Evolutionary conservation across 2,113 vertebrate species (phyloP).

Genomic region (Camelus bactrianus): DNA sequence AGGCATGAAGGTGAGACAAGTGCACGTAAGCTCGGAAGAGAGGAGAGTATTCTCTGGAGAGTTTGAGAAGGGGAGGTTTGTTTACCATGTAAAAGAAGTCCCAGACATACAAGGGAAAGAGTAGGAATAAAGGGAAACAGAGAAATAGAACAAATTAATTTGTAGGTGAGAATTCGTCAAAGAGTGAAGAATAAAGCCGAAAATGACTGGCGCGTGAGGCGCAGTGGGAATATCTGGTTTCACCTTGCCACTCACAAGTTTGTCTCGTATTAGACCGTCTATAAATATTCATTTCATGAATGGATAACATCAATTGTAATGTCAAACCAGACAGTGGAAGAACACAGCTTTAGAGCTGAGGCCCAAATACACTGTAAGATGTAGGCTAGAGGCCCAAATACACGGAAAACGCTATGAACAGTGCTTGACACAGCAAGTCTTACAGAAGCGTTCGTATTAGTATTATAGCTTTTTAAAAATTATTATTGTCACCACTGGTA

Average conservation of each 20-base stretch:
- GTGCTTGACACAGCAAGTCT: background rate
- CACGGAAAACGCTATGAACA: background rate
- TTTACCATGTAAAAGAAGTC: background rate
- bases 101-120: background rate
- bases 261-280: background rate
- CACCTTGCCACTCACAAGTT: background rate
- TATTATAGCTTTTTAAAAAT: background rate
- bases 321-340: background rate
- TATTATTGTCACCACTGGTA: background rate
- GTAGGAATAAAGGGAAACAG: background rate
- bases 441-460: background rate
- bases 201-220: background rate
- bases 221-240: background rate
- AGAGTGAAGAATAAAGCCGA: background rate
- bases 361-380: background rate
- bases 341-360: background rate
- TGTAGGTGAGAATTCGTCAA: background rate
- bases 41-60: background rate
- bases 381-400: background rate
- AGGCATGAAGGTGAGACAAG: background rate
- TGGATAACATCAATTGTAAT: background rate
- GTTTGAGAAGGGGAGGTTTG: background rate
- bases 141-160: slow-evolving; percentile 22
- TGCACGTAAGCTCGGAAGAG: background rate
- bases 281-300: background rate